A percentile compares a stretch with the other conserved stretches of the same genome.
phyloP scores from a whole-genome alignment of 2,113 vertebrate species.

The Salvelinus sp. region DNA sequence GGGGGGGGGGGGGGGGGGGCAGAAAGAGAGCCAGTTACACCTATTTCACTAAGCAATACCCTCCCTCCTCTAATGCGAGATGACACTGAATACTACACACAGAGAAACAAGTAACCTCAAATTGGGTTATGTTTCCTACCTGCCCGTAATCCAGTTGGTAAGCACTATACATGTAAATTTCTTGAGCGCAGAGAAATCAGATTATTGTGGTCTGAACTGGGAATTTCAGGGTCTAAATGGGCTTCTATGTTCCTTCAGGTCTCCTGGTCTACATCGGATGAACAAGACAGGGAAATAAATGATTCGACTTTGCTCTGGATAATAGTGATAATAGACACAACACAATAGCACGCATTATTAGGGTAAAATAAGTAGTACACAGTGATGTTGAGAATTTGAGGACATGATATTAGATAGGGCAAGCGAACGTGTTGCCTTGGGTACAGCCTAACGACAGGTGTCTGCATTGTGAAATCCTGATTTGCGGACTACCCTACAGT shows the following conservation, averaged over 20 bases:
- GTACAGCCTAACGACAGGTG: constrained; percentile 19
- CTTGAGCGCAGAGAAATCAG: constrained; percentile 74
- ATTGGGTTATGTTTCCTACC: constrained; percentile 80
- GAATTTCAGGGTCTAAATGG: constrained; percentile 68
- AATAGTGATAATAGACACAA: constrained; percentile 43
- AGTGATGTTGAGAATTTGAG: constrained; percentile 1
- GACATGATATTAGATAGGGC: background rate
- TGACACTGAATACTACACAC: constrained; percentile 78
- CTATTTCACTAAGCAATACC: constrained; percentile 61
- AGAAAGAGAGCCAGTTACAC: constrained; percentile 48
- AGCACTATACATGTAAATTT: constrained; percentile 82
- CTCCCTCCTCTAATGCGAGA: constrained; percentile 63
- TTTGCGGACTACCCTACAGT: constrained; percentile 23
- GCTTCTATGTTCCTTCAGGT: constrained; percentile 62
- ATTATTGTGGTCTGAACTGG: constrained; percentile 73
- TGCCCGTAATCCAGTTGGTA: constrained; percentile 82
- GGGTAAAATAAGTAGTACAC: constrained; percentile 28
- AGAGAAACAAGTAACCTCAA: constrained; percentile 77
- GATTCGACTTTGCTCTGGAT: constrained; percentile 69
- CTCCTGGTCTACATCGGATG: constrained; percentile 65
- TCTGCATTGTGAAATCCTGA: constrained; percentile 45
- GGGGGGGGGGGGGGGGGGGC: no score
- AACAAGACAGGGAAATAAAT: constrained; percentile 68
- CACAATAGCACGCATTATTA: constrained; percentile 35
- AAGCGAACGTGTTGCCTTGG: background rate